Percentiles rank a stretch among this genome's conserved stretches.
phyloP scores from a whole-genome alignment of 2,888 invertebrate species.

The Apocheima hispidaria region DNA sequence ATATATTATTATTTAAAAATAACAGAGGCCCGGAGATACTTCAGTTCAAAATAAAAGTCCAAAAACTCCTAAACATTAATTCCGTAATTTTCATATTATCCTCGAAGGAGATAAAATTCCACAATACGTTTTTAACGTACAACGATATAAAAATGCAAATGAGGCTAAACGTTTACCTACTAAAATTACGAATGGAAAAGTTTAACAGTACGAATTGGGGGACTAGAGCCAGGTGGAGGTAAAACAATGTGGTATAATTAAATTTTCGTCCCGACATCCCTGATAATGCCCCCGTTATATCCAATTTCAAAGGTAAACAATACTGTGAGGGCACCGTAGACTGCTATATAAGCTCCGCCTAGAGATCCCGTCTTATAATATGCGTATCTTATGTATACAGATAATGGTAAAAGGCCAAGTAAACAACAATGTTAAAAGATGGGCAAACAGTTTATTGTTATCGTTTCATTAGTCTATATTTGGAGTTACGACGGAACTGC shows the following conservation, averaged over 20 bases:
- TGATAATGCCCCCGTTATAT: conserved; percentile 58
- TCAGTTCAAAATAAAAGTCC: conserved; percentile 22
- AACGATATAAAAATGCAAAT: conserved; percentile 41
- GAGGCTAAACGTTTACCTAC: conserved; percentile 39
- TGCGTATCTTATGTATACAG: conserved; percentile 42
- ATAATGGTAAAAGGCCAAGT: conserved; percentile 48
- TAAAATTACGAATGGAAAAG: conserved; percentile 39
- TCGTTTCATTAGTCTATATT: conserved; percentile 40
- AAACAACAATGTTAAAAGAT: conserved; percentile 50
- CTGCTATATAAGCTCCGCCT: conserved; percentile 33
- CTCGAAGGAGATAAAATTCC: conserved; percentile 23
- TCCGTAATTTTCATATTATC: conserved; percentile 21
- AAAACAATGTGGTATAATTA: conserved; percentile 55
- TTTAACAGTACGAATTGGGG: conserved; percentile 42
- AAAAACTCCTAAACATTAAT: conserved; percentile 22
- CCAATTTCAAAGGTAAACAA: conserved; percentile 69
- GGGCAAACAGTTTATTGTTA: conserved; percentile 41
- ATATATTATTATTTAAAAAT: not conserved
- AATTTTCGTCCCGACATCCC: conserved; percentile 55
- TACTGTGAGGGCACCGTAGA: conserved; percentile 36
- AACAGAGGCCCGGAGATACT: not conserved
- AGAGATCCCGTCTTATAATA: conserved; percentile 46
- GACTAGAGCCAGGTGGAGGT: conserved; percentile 42
- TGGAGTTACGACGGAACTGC: conserved; percentile 17
- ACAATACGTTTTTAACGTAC: conserved; percentile 27